These are phyloP conservation scores for Homarus gammarus DNA, from an alignment of 2,888 invertebrate genomes.

Conservation along the genomic window DNA sequence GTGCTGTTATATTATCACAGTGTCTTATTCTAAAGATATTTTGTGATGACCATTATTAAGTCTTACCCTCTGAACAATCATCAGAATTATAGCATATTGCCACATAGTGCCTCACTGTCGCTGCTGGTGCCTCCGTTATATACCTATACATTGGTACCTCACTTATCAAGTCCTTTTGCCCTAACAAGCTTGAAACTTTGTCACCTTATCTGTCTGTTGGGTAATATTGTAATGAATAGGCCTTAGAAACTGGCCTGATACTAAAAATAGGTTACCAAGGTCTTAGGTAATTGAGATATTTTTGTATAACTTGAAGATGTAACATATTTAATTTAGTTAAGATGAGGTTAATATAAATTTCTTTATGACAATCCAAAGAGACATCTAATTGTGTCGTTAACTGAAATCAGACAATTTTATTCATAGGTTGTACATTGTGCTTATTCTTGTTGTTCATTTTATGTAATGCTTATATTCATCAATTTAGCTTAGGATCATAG, in stretches of 20 bases:
- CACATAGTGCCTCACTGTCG: constrained; percentile 60
- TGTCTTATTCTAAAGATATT: constrained; percentile 9
- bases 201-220: not conserved
- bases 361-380: constrained; percentile 1
- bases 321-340: not conserved
- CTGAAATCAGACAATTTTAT: constrained; percentile 3
- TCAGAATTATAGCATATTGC: constrained; percentile 39
- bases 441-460: not conserved
- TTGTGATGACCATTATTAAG: constrained; percentile 13
- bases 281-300: not conserved
- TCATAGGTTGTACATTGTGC: constrained; percentile 23
- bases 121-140: constrained; percentile 58
- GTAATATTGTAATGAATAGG: not conserved
- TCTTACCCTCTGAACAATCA: constrained; percentile 55
- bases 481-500: not conserved
- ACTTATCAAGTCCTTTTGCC: not conserved
- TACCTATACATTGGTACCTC: constrained; percentile 39
- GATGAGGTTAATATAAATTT: not conserved
- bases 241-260: too few species aligned
- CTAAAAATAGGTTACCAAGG: not conserved
- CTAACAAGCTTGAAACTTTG: not conserved
- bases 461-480: constrained; percentile 2
- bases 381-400: constrained; percentile 1
- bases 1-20: not conserved
- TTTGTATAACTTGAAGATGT: not conserved